phyloP scores from a whole-genome alignment of 2,113 vertebrate genomes.

The Xyrauchen texanus region DNA sequence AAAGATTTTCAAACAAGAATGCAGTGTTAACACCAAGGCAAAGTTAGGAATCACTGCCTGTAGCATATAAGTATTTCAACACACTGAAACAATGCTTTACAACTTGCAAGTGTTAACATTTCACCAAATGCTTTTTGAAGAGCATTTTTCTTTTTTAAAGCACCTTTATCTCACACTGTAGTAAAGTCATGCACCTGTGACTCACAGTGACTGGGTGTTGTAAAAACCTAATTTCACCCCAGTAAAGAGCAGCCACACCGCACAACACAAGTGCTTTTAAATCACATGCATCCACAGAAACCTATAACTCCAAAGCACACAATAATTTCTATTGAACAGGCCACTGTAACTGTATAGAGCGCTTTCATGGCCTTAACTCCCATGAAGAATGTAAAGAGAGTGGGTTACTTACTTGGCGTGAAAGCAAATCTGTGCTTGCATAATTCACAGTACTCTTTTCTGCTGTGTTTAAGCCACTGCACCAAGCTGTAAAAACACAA shows the following conservation, averaged over 20 bases:
- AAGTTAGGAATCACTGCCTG: not conserved
- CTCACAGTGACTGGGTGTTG: not conserved
- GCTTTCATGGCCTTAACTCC: slow-evolving; percentile 2
- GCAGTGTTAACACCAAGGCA: not conserved
- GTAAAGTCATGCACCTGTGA: not conserved
- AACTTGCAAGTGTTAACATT: not conserved
- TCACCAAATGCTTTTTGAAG: not conserved
- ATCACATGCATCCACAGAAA: slow-evolving; percentile 24
- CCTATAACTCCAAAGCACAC: not conserved
- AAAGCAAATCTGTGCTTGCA: slow-evolving; percentile 99
- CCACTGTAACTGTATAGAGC: slow-evolving; percentile 17
- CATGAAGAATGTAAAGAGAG: slow-evolving; percentile 14
- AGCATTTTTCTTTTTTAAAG: not conserved
- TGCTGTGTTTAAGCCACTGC: slow-evolving; percentile 99
- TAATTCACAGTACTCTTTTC: slow-evolving; percentile 99
- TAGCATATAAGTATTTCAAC: not conserved
- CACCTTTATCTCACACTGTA: no score
- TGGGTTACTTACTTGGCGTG: slow-evolving; percentile 92
- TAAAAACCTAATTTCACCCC: slow-evolving; percentile 4
- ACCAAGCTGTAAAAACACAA: slow-evolving; percentile 86
- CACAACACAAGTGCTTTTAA: not conserved
- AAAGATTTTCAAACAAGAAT: not conserved
- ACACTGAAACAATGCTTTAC: not conserved
- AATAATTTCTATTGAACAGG: slow-evolving; percentile 14
- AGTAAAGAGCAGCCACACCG: not conserved